Conservation (phyloP, 2,888 invertebrate species). For the Argyra leucocephala region DNA sequence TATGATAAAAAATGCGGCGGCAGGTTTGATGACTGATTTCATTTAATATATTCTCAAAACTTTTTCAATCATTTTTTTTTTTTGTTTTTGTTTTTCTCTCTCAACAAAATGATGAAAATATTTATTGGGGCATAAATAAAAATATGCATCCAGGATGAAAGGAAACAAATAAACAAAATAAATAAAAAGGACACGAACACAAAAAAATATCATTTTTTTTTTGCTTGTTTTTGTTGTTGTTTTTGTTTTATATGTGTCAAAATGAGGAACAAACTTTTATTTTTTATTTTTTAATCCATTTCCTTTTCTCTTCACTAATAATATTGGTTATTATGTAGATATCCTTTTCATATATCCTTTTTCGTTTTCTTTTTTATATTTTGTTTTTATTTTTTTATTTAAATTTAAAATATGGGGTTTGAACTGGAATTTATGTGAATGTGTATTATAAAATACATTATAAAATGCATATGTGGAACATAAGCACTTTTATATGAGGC, state of each 20-base stretch:
- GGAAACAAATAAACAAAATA: not conserved
- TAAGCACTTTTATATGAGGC: not conserved
- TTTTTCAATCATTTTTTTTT: not conserved
- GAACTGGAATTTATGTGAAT: not conserved
- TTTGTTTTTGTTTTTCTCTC: not conserved
- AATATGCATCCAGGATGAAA: not conserved
- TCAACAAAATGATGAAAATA: not conserved
- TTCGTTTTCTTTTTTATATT: too few relatives aligned
- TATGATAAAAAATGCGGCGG: too few relatives aligned
- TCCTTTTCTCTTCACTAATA: not conserved
- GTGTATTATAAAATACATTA: not conserved
- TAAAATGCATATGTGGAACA: not conserved
- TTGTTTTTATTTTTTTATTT: not conserved
- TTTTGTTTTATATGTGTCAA: not conserved
- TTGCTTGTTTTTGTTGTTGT: not conserved
- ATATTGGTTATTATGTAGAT: too few relatives aligned
- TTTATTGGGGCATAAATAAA: slow-evolving; percentile 2
- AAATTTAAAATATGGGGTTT: not conserved
- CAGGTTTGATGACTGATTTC: too few relatives aligned
- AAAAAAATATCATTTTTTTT: not conserved
- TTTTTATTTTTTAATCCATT: not conserved
- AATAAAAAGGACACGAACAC: not conserved
- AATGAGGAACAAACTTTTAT: not conserved
- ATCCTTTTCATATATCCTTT: too few relatives aligned
- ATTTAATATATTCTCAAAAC: too few relatives aligned